phyloP scores from a whole-genome alignment of 2,797 vertebrate species.

The Onychomys leucogaster region DNA sequence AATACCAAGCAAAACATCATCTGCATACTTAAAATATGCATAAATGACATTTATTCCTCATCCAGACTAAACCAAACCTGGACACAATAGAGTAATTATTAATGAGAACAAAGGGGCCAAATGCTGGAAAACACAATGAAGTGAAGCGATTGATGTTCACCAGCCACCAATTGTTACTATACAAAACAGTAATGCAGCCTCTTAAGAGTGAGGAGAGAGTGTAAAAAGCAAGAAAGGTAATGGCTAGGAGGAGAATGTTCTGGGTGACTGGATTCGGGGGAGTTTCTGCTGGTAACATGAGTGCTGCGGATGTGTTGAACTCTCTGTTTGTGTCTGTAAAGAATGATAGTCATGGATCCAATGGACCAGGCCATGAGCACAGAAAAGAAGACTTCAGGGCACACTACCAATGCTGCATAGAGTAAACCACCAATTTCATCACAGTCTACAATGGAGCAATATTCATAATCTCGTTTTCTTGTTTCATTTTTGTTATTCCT shows the following conservation, averaged over 20 bases:
- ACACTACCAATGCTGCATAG: fast-evolving
- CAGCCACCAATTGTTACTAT: neutral
- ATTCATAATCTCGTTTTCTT: neutral
- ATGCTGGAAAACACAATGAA: too few relatives aligned
- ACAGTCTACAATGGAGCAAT: neutral
- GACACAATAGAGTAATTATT: too few relatives aligned
- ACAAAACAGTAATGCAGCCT: neutral
- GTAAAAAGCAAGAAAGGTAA: neutral
- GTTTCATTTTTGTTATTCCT: neutral
- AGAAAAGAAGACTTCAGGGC: neutral
- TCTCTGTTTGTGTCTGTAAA: neutral
- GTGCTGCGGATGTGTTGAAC: neutral
- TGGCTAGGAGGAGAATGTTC: neutral
- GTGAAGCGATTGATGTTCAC: neutral
- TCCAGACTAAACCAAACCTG: too few relatives aligned
- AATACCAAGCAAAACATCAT: too few relatives aligned
- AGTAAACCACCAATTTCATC: neutral
- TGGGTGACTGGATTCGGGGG: neutral
- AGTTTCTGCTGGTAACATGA: neutral
- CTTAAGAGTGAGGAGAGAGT: neutral
- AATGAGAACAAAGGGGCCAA: too few relatives aligned
- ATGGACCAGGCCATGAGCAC: neutral
- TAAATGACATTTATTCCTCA: too few relatives aligned
- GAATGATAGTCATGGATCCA: neutral
- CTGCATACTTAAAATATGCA: too few relatives aligned